Conservation (phyloP, 1,140 invertebrate genomes). For the Diprion similis region DNA sequence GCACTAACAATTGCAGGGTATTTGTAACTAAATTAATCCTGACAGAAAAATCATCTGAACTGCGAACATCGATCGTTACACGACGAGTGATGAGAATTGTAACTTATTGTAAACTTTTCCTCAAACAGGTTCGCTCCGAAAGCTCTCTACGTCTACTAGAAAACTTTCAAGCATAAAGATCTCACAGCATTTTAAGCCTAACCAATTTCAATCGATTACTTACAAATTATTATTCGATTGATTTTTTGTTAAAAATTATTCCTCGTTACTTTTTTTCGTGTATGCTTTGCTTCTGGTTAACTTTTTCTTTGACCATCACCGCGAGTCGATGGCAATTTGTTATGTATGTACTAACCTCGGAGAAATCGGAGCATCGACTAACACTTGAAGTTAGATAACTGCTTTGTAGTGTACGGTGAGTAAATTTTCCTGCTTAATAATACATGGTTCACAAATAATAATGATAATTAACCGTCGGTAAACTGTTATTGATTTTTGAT, state of each 20-base stretch:
- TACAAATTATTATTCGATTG: neutral
- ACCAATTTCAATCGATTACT: no score
- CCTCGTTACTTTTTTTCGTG: neutral
- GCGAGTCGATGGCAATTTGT: neutral
- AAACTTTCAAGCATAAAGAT: neutral
- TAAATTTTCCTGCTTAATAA: neutral
- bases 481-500: neutral
- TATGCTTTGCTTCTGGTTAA: conserved; percentile 10
- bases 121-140: conserved; percentile 24
- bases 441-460: neutral
- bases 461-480: neutral
- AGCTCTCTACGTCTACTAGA: conserved; percentile 38
- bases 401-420: conserved; percentile 10
- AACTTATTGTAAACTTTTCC: conserved; percentile 2
- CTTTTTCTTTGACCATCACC: conserved; percentile 10
- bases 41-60: conserved; percentile 21
- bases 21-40: conserved; percentile 1
- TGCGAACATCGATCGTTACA: conserved; percentile 10
- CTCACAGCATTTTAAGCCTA: neutral
- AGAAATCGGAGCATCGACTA: neutral
- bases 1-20: conserved; percentile 2
- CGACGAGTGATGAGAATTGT: conserved; percentile 14
- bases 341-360: neutral
- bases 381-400: conserved; percentile 16
- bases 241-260: neutral